Evolutionary conservation across 2,888 invertebrate genomes (phyloP), one percentile per base, ranked within the genome.

Genomic region (Teleogryllus oceanicus): DNA sequence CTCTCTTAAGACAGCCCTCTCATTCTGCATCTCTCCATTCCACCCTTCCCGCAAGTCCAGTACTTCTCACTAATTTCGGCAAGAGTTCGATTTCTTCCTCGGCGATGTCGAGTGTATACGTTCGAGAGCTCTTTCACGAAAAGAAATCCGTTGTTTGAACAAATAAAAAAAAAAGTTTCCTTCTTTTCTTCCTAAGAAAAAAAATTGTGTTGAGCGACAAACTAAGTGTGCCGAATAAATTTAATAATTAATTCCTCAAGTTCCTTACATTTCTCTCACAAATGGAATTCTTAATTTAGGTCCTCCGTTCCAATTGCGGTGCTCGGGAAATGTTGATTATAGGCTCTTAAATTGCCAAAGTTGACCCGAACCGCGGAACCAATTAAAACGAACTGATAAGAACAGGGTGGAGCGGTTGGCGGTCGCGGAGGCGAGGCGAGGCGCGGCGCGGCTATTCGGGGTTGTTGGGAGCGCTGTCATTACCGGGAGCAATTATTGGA

Each of bases 231-330:
- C 62, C 62, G 62, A 11, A 62, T 62, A 62, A 62, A 62, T 62
- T 62, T 62, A 62, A 62, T 62, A 62, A 62, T 62, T 62, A 62
- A 62, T 62, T 62, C 62, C 11, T 62, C 62, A 62, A 62, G 16
- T 62, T 62, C 62, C 16, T 62, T 62, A 62, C 62, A 62, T 62
- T 62, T 62, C 62, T 62, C 62, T 62, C 62, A 62, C n/a, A 62
- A 62, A 62, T 62, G 62, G 62, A 62, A 62, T 62, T 62, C 62
- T 62, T 62, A 62, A 62, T 62, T 62, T 62, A 62, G 62, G 62
- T 62, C 62, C 62, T 62, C 62, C n/a, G n/a, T 62, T 62, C 62
- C 62, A 13, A 62, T 62, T 62, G 13, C 16, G n/a, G 62, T 18
- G 62, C 62, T 18, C 62, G 13, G 62, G 62, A 18, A 62, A 62